Conservation (phyloP, 2,797 vertebrate species). For the Crocidura indochinensis region DNA sequence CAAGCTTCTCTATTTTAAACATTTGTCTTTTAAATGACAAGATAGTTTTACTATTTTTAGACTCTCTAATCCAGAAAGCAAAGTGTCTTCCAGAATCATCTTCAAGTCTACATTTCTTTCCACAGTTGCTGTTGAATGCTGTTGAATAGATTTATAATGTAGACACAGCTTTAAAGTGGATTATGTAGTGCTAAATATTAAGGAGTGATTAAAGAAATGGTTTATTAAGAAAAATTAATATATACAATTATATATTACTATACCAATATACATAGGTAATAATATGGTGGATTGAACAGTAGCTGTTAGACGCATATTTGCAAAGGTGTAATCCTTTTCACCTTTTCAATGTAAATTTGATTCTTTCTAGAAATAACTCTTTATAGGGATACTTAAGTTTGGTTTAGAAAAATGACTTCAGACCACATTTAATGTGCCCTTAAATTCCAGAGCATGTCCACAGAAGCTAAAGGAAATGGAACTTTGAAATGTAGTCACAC, state of each 20-base stretch:
- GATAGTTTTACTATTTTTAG: background rate
- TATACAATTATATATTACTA: constrained; percentile 1
- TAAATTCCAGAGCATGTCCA: background rate
- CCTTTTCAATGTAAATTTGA: background rate
- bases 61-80: background rate
- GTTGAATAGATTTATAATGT: background rate
- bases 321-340: background rate
- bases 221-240: background rate
- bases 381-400: background rate
- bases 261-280: background rate
- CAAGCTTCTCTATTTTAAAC: background rate
- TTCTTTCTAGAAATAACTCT: constrained; percentile 24
- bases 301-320: background rate
- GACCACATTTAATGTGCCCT: background rate
- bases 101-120: background rate
- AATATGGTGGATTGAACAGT: background rate
- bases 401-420: background rate
- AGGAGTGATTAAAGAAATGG: background rate
- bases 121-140: background rate
- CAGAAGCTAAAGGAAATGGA: background rate
- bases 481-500: background rate
- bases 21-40: background rate
- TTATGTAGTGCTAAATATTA: background rate
- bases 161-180: background rate
- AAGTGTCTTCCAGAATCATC: background rate